Evolutionary conservation across 2,888 invertebrate genomes (phyloP).

Genomic region (Linnaemya tessellans): DNA sequence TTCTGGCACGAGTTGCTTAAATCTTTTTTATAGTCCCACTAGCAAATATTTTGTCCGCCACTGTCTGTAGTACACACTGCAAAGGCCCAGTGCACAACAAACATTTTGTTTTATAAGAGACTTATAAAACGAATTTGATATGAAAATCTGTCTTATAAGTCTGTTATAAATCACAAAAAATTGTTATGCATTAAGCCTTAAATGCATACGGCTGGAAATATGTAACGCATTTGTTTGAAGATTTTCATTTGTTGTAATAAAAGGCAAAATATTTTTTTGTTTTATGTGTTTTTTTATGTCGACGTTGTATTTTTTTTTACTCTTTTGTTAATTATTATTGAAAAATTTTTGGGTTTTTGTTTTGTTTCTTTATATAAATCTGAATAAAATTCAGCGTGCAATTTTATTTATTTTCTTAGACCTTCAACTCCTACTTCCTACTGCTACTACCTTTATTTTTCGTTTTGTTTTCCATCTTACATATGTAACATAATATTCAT

Average conservation of each 20-base stretch:
- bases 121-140: too few species aligned
- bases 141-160: too few species aligned
- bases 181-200: too few species aligned
- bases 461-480: constrained; percentile 51
- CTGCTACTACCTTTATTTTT: constrained; percentile 65
- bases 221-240: constrained; percentile 43
- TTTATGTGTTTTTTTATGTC: constrained; percentile 12
- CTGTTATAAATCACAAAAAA: too few species aligned
- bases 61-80: neutral
- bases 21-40: neutral
- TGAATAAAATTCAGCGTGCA: constrained; percentile 71
- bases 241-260: constrained; percentile 45
- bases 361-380: constrained; percentile 52
- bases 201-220: constrained; percentile 1
- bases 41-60: neutral
- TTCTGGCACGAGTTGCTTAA: too few species aligned
- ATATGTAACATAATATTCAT: constrained; percentile 69
- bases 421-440: constrained; percentile 71
- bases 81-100: too few species aligned
- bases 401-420: constrained; percentile 58
- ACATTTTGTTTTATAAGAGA: too few species aligned
- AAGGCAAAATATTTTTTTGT: constrained; percentile 61
- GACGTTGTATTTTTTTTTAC: constrained; percentile 12
- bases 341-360: constrained; percentile 52
- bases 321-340: constrained; percentile 57